phyloP scores from a whole-genome alignment of 2,113 vertebrate species.

The Dissostichus mawsoni region DNA sequence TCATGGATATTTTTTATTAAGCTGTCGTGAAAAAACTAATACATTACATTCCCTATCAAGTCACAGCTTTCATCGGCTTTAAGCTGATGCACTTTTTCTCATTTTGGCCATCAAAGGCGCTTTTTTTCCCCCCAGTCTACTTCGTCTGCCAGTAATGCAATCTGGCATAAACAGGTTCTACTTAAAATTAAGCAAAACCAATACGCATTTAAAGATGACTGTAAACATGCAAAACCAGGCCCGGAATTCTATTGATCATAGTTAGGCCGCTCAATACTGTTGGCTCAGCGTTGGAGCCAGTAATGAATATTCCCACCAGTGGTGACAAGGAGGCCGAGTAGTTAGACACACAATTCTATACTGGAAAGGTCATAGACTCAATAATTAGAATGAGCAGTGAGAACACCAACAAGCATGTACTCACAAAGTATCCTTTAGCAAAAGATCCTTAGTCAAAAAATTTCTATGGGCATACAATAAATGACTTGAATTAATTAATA shows the following conservation, averaged over 20 bases:
- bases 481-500: not conserved
- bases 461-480: slow-evolving; percentile 1
- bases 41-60: not conserved
- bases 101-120: not conserved
- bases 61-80: slow-evolving; percentile 8
- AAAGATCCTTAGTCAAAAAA: slow-evolving; percentile 14
- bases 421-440: slow-evolving; percentile 19
- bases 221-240: not conserved
- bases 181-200: slow-evolving; percentile 2
- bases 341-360: slow-evolving; percentile 22
- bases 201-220: slow-evolving; percentile 13
- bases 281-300: slow-evolving; percentile 4
- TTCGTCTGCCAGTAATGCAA: not conserved
- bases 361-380: slow-evolving; percentile 49
- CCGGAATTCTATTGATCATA: slow-evolving; percentile 21
- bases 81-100: slow-evolving; percentile 4
- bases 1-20: slow-evolving; percentile 25
- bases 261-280: slow-evolving; percentile 5
- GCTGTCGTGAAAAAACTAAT: not conserved
- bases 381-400: slow-evolving; percentile 35
- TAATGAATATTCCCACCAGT: slow-evolving; percentile 36
- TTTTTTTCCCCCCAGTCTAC: not conserved
- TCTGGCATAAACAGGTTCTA: not conserved
- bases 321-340: slow-evolving; percentile 15
- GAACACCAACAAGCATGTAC: slow-evolving; percentile 12